Evolutionary conservation across 2,797 vertebrate species (phyloP), one percentile per base, ranked within the genome.

Genomic region (Coilia nasus): DNA sequence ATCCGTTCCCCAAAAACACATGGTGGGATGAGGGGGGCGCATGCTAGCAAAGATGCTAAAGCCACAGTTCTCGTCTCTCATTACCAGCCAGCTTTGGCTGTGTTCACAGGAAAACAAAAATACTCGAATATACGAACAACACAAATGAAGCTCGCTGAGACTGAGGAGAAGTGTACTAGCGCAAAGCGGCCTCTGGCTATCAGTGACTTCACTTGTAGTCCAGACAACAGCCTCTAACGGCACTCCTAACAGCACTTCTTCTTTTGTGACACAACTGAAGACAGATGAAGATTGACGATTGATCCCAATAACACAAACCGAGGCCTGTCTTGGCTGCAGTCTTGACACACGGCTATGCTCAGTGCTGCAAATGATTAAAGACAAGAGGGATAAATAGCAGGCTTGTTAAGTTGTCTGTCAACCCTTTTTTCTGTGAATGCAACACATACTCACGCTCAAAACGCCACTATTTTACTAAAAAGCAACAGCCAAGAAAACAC

Each of bases 351-450:
- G 15, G 64, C 64, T 31, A 71, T 0, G 44, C 71, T 78, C 71
- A 78, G 5, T 78, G 35, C 71, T 78, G 71, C 71, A 41, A 44
- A 78, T 78, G 35, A 44, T 78, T 78, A 78, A 44, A 78, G 35
- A 78, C 35, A 44, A 21, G 14, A 41, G 35, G 15, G 67, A 78
- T 9, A 78, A 78, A 78, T 78, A 7, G 35, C 71, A 44, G 31
- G 71, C 31, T 78, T 44, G 71, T 78, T 78, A 78, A 78, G 71
- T 19, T 78, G 67, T 75, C 67, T 78, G 35, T 78, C 71, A 78
- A 35, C 71, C 35, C 71, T 78, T 54, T 54, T 54, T 44, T 44
- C 35, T 19, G 6, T 78, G 44, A 7, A 78, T 67, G 25, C 64
- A 31, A 28, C 9, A 25, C 64, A 71, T 35, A 19, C 17, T 35